Conservation (phyloP, 2,797 vertebrate genomes). For the Taeniopygia guttata region DNA sequence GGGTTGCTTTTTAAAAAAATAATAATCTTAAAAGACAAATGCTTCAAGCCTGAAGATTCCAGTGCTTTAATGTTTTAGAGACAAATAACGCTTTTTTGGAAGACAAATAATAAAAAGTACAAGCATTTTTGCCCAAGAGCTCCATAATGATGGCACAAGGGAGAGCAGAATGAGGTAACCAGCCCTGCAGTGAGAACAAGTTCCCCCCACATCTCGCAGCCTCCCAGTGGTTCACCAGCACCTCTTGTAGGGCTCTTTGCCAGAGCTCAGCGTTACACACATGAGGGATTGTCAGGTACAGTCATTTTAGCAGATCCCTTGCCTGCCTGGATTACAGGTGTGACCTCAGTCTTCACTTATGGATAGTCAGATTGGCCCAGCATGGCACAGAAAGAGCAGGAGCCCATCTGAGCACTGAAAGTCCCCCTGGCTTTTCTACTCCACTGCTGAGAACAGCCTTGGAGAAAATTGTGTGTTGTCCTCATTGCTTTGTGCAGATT, state of each 20-base stretch:
- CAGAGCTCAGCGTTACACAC: background rate
- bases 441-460: background rate
- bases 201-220: background rate
- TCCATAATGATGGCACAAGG: fast-evolving
- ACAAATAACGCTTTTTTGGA: background rate
- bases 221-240: background rate
- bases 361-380: background rate
- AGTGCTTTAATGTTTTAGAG: background rate
- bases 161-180: background rate
- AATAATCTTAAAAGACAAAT: background rate
- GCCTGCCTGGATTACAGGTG: background rate
- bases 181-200: background rate
- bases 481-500: background rate
- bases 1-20: background rate
- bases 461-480: background rate
- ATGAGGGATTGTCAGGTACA: background rate
- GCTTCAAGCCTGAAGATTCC: background rate
- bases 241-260: background rate
- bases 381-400: background rate
- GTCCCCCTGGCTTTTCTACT: background rate
- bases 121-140: background rate
- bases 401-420: background rate
- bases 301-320: background rate
- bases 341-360: background rate
- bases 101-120: background rate